These are phyloP conservation scores for Tachina fera DNA, from an alignment of 2,888 invertebrate genomes.

Conservation along the genomic window DNA sequence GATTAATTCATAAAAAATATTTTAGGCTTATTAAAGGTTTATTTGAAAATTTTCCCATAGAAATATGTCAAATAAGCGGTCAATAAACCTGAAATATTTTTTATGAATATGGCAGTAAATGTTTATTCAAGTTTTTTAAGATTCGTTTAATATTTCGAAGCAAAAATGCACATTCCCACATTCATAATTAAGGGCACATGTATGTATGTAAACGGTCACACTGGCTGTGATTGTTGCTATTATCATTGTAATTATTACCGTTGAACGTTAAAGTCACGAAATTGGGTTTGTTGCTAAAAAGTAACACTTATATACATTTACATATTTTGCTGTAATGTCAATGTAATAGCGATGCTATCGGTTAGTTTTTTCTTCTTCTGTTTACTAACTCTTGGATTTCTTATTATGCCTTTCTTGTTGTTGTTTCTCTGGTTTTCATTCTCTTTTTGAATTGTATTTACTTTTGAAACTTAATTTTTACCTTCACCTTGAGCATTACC, in stretches of 20 bases:
- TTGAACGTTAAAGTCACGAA: background rate
- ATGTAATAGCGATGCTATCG: background rate
- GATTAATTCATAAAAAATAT: too few relatives aligned
- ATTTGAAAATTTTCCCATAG: too few relatives aligned
- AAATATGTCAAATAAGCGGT: too few relatives aligned
- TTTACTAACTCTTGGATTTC: background rate
- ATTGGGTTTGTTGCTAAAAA: background rate
- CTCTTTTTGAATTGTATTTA: background rate
- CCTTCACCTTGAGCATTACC: slow-evolving; percentile 64
- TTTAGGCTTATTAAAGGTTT: too few relatives aligned
- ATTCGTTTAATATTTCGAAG: too few relatives aligned
- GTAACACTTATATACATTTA: background rate
- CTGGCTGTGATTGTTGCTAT: background rate
- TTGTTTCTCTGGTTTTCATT: background rate
- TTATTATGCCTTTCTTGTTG: slow-evolving; percentile 11
- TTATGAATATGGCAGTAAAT: too few relatives aligned
- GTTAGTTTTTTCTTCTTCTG: background rate
- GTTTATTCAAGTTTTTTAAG: too few relatives aligned
- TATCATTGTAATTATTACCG: background rate
- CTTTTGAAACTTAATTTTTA: slow-evolving; percentile 49
- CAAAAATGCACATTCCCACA: too few relatives aligned
- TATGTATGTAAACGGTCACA: background rate
- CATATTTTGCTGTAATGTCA: slow-evolving; percentile 2
- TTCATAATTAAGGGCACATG: too few relatives aligned
- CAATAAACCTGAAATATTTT: too few relatives aligned